These are phyloP conservation scores for Melipona bicolor DNA, from an alignment of 2,888 invertebrate genomes.

Conservation along the genomic window DNA sequence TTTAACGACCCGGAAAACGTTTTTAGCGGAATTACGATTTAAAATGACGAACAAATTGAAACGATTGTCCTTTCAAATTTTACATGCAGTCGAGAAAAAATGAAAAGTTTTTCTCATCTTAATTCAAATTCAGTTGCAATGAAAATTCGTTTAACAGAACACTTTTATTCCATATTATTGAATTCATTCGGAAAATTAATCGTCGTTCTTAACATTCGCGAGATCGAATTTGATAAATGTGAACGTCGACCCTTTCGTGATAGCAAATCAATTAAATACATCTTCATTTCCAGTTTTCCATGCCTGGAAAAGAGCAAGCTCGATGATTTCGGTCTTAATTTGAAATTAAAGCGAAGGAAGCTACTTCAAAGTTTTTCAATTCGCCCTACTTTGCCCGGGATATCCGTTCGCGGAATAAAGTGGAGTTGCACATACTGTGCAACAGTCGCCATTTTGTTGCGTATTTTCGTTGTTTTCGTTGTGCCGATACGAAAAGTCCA, in stretches of 20 bases:
- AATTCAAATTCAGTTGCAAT: too few species aligned
- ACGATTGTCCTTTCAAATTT: background rate
- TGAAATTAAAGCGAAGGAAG: constrained; percentile 5
- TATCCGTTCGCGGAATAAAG: background rate
- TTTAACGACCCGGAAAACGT: background rate
- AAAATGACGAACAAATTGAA: background rate
- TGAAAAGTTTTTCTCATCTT: too few species aligned
- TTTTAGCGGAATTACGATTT: background rate
- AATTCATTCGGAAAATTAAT: background rate
- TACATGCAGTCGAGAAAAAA: too few species aligned
- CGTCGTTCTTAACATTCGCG: background rate
- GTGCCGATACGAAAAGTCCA: background rate
- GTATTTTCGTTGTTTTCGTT: constrained; percentile 1
- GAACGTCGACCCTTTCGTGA: background rate
- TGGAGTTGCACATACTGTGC: background rate
- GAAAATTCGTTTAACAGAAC: too few species aligned
- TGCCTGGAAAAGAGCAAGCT: background rate
- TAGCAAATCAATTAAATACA: background rate
- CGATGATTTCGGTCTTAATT: background rate
- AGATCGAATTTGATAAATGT: background rate
- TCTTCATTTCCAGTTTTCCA: background rate
- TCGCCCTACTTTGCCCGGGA: background rate
- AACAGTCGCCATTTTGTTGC: background rate
- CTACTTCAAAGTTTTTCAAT: background rate
- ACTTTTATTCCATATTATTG: too few species aligned